phyloP scores from a whole-genome alignment of 2,797 vertebrate species.

The Melanotaenia parkinsoni region DNA sequence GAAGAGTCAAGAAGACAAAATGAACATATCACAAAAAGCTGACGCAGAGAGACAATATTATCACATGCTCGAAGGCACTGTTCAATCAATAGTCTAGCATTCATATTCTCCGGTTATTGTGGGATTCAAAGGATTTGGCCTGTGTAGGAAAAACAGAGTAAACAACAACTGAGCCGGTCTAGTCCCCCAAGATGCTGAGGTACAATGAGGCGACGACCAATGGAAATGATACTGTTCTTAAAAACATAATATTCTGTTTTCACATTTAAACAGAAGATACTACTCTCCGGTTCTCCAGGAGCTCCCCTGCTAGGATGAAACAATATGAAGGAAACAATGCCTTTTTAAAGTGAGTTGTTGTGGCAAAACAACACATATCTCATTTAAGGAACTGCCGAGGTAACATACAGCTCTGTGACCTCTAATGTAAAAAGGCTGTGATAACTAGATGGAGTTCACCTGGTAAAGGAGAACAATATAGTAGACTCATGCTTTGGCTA shows the following conservation, averaged over 20 bases:
- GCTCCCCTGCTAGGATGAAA: constrained; percentile 36
- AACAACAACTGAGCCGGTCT: constrained; percentile 43
- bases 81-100: constrained; percentile 58
- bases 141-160: constrained; percentile 41
- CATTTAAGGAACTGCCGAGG: constrained; percentile 45
- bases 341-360: constrained; percentile 55
- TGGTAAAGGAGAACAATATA: constrained; percentile 14
- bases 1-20: constrained; percentile 30
- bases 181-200: constrained; percentile 54
- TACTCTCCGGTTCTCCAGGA: background rate
- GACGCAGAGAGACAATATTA: constrained; percentile 24
- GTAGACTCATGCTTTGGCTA: constrained; percentile 12
- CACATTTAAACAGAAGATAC: constrained; percentile 48
- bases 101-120: constrained; percentile 57
- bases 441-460: constrained; percentile 7
- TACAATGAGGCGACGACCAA: constrained; percentile 48
- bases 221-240: constrained; percentile 47
- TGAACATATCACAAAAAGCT: constrained; percentile 35
- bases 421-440: background rate
- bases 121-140: constrained; percentile 31
- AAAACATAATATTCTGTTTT: constrained; percentile 62
- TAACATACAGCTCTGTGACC: constrained; percentile 24
- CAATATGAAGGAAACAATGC: constrained; percentile 45
- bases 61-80: constrained; percentile 37
- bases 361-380: constrained; percentile 51